These are phyloP conservation scores for Synergus itoensis DNA, from an alignment of 2,888 invertebrate genomes.

Conservation along the genomic window DNA sequence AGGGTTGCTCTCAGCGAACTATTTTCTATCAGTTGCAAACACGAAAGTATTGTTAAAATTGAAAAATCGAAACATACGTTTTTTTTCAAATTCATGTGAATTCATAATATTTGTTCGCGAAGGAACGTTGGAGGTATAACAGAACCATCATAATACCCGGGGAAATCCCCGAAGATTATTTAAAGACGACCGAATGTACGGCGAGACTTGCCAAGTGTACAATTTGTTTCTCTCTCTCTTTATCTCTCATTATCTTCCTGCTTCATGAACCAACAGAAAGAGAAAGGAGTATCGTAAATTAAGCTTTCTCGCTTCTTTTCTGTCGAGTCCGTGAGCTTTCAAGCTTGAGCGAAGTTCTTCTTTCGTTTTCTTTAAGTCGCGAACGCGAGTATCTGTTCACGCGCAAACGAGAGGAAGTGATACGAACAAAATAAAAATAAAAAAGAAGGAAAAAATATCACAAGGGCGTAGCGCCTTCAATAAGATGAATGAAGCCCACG, in stretches of 20 bases:
- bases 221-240: conserved; percentile 47
- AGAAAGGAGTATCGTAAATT: neutral
- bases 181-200: conserved; percentile 58
- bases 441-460: neutral
- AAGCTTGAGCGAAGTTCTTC: neutral
- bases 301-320: neutral
- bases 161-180: conserved; percentile 55
- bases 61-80: neutral
- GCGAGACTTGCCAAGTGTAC: conserved; percentile 61
- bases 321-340: neutral
- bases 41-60: neutral
- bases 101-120: neutral
- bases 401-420: neutral
- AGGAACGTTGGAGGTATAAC: neutral
- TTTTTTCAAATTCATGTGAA: neutral
- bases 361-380: neutral
- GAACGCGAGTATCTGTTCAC: conserved; percentile 1
- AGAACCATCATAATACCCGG: conserved; percentile 6
- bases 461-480: neutral
- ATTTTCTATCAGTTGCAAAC: neutral
- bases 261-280: neutral
- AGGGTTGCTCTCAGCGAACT: too few species aligned
- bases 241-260: conserved; percentile 32
- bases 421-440: neutral
- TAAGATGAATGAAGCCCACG: conserved; percentile 1